phyloP scores from a whole-genome alignment of 23 tunicate species.

The Halocynthia aurantium region DNA sequence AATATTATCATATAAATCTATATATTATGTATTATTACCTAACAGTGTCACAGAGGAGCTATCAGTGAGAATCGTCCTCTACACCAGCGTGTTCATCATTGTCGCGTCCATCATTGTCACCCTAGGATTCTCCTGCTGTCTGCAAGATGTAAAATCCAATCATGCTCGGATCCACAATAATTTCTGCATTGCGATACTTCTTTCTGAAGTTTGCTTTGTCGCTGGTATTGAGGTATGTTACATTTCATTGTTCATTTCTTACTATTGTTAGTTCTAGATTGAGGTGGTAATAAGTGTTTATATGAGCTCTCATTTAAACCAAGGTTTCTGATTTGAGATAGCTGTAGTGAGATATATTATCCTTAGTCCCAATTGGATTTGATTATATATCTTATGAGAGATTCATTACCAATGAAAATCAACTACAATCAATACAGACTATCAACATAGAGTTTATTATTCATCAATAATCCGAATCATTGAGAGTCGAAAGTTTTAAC shows the following conservation, averaged over 20 bases:
- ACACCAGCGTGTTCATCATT: constrained; percentile 1
- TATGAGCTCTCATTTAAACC: no score
- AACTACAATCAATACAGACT: no score
- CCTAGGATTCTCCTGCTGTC: constrained; percentile 12
- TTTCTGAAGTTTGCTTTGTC: constrained; percentile 29
- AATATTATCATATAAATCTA: not conserved
- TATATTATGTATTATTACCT: not conserved
- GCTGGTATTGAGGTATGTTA: constrained; percentile 18
- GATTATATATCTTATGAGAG: no score
- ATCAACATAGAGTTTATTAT: no score
- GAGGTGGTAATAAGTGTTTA: no score
- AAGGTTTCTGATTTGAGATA: no score
- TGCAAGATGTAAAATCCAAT: constrained; percentile 40
- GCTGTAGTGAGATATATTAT: no score
- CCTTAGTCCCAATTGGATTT: no score
- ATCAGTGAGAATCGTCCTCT: constrained; percentile 29
- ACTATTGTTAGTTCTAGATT: no score
- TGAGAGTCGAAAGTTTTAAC: no score
- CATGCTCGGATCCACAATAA: constrained; percentile 37
- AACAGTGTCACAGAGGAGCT: constrained; percentile 19
- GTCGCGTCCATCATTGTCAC: constrained; percentile 9
- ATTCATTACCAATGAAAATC: no score
- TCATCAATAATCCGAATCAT: no score
- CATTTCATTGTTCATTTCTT: not conserved
- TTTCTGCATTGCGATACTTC: constrained; percentile 36